These are phyloP conservation scores for Torymus tubicola DNA, from an alignment of 2,888 invertebrate genomes.

Conservation along the genomic window DNA sequence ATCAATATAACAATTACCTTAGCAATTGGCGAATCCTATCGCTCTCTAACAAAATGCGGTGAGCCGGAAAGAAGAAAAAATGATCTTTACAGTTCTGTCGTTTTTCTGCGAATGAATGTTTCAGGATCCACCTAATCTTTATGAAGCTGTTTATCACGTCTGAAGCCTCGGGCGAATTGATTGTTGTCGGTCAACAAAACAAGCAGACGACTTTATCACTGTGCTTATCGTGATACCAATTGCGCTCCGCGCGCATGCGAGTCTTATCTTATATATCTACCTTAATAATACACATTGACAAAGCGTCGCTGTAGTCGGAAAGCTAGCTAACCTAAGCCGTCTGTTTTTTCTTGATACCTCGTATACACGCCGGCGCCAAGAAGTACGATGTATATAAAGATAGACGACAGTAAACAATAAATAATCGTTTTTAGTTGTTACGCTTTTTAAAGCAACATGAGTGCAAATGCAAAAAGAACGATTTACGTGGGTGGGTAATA, in stretches of 20 bases:
- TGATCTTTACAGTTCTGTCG: not conserved
- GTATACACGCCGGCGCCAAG: conserved; percentile 1
- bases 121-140: conserved; percentile 10
- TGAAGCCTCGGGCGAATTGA: conserved; percentile 5
- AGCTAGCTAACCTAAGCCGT: conserved; percentile 38
- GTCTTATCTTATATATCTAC: not conserved
- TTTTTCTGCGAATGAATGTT: not conserved
- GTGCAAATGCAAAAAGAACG: conserved; percentile 86
- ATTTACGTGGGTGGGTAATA: conserved; percentile 83
- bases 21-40: not conserved
- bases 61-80: not conserved
- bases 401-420: conserved; percentile 32
- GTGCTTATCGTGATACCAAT: conserved; percentile 23
- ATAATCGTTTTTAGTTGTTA: not conserved
- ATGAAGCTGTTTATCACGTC: conserved; percentile 18
- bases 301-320: not conserved
- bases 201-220: conserved; percentile 46
- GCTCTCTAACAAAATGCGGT: not conserved
- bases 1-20: conserved; percentile 47
- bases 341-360: not conserved
- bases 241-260: not conserved
- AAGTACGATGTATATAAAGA: not conserved
- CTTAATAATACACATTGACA: not conserved
- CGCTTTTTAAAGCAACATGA: conserved; percentile 67
- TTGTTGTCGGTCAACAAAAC: conserved; percentile 21